These are phyloP conservation scores for Coptotermes formosanus DNA, from an alignment of 1,140 invertebrate species.

Conservation along the genomic window DNA sequence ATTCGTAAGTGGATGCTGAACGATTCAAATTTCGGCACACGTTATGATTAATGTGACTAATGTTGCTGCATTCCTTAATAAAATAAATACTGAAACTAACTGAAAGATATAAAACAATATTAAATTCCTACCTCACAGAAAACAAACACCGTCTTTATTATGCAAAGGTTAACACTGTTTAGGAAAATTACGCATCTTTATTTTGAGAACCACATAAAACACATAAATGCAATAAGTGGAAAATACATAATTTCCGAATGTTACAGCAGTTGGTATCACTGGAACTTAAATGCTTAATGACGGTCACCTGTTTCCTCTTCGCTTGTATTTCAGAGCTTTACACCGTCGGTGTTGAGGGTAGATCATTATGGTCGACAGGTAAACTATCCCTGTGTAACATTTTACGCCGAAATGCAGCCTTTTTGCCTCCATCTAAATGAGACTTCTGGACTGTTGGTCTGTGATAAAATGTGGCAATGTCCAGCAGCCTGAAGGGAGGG, in stretches of 20 bases:
- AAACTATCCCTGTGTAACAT: not conserved
- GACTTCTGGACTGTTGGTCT: not conserved
- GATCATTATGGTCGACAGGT: not conserved
- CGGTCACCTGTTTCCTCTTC: not conserved
- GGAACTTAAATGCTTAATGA: not conserved
- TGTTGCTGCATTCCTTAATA: too few relatives aligned
- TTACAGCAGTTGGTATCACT: too few relatives aligned
- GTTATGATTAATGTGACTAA: not conserved
- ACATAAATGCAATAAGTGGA: too few relatives aligned
- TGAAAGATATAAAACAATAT: too few relatives aligned
- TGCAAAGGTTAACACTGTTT: too few relatives aligned
- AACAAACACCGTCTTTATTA: too few relatives aligned
- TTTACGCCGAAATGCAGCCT: not conserved
- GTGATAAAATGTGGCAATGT: not conserved
- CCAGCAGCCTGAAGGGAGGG: not conserved
- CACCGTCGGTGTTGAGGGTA: not conserved
- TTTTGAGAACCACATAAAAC: too few relatives aligned
- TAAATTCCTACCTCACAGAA: too few relatives aligned
- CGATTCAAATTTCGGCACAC: not conserved
- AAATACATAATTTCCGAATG: too few relatives aligned
- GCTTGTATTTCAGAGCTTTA: not conserved
- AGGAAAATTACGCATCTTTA: too few relatives aligned
- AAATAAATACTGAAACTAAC: too few relatives aligned
- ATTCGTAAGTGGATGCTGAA: not conserved
- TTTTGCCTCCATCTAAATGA: not conserved